Conservation (phyloP, 1,140 invertebrate genomes). For the Melitaea cinxia region DNA sequence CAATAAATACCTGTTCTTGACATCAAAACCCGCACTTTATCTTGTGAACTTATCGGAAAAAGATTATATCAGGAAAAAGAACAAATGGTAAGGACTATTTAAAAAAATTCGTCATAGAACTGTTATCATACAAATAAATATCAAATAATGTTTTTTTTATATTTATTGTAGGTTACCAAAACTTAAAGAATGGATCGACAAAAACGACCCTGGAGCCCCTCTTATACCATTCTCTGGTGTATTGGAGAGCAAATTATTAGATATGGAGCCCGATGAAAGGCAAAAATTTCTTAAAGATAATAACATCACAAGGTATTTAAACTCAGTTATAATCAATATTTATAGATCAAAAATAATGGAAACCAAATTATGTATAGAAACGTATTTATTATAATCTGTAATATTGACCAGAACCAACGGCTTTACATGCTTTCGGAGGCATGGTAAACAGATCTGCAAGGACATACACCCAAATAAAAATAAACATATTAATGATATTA, state of each 20-base stretch:
- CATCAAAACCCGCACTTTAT: conserved; percentile 99
- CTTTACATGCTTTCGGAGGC: no score
- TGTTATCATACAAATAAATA: no score
- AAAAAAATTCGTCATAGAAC: no score
- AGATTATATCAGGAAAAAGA: conserved; percentile 99
- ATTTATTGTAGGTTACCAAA: conserved; percentile 90
- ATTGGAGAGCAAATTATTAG: conserved; percentile 93
- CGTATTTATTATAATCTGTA: no score
- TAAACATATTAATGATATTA: no score
- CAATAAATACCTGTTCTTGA: conserved; percentile 98
- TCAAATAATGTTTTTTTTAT: background rate
- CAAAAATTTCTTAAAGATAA: conserved; percentile 90
- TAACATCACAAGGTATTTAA: conserved; percentile 88
- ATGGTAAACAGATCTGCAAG: no score
- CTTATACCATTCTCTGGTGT: conserved; percentile 98
- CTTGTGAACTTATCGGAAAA: conserved; percentile 98
- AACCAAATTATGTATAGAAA: no score
- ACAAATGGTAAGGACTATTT: conserved; percentile 97
- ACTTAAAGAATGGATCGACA: conserved; percentile 99
- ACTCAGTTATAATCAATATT: conserved; percentile 2
- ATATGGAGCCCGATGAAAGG: conserved; percentile 92
- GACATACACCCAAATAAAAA: no score
- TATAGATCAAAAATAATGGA: no score
- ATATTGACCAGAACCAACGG: no score
- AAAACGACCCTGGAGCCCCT: conserved; percentile 95